These are phyloP conservation scores for Tychaedon coryphoeus DNA, from an alignment of 2,113 vertebrate genomes.

Conservation along the genomic window DNA sequence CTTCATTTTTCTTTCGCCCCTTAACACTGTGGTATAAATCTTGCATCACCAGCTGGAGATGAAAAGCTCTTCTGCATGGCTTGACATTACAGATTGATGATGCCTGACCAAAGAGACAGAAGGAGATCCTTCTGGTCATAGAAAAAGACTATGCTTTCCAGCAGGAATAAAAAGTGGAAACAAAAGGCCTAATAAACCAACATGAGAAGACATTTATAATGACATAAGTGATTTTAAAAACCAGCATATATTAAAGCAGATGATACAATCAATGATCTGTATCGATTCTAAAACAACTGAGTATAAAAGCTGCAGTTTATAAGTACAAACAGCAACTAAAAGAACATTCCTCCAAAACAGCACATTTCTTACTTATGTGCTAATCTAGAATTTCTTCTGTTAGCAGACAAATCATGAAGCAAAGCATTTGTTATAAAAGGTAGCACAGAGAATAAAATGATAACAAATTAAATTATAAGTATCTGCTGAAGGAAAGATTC, in stretches of 20 bases:
- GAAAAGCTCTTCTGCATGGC: conserved; percentile 54
- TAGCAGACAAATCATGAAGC: neutral
- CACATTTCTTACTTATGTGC: neutral
- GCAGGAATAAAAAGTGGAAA: conserved; percentile 38
- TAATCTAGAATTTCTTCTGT: neutral
- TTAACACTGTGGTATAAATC: conserved; percentile 55
- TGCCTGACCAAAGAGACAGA: conserved; percentile 48
- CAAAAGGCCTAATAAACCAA: conserved; percentile 53
- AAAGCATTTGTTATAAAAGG: neutral
- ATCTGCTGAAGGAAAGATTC: neutral
- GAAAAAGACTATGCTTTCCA: conserved; percentile 1
- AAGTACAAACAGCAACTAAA: neutral
- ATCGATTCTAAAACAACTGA: neutral
- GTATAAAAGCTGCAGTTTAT: neutral
- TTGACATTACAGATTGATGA: conserved; percentile 70
- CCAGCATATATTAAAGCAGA: neutral
- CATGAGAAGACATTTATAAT: neutral
- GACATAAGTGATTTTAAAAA: neutral
- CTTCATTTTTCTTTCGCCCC: conserved; percentile 51
- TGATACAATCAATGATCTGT: neutral
- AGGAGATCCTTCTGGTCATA: conserved; percentile 41
- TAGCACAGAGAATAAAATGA: neutral
- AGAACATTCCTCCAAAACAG: neutral
- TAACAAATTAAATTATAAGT: neutral
- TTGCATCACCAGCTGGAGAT: conserved; percentile 64